Evolutionary conservation across 1,140 invertebrate species (phyloP).

Genomic region (Meteorus sp.): DNA sequence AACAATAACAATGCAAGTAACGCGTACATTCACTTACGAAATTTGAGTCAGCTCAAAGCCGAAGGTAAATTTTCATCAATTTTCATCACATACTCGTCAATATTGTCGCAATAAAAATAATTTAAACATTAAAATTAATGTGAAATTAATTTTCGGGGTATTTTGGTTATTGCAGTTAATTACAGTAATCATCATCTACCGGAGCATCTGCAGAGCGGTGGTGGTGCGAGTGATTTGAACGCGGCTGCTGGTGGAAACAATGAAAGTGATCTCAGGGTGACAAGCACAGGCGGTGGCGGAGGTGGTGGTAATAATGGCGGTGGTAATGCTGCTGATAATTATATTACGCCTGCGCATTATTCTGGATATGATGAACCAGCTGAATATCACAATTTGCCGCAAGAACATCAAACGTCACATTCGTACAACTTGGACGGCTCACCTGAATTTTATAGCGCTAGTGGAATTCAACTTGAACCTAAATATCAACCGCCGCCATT

Average conservation of each 20-base stretch:
- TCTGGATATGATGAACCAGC: conserved; percentile 65
- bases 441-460: conserved; percentile 73
- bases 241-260: too few species aligned
- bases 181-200: conserved; percentile 59
- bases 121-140: too few species aligned
- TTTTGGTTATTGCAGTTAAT: conserved; percentile 50
- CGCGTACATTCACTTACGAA: conserved; percentile 54
- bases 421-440: conserved; percentile 67
- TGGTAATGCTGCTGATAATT: conserved; percentile 45
- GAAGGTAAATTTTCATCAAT: conserved; percentile 46
- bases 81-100: conserved; percentile 6
- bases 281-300: too few species aligned
- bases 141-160: not conserved
- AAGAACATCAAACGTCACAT: conserved; percentile 60
- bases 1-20: conserved; percentile 52
- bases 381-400: conserved; percentile 72
- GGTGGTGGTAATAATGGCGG: conserved; percentile 45
- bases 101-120: too few species aligned
- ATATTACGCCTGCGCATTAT: conserved; percentile 58
- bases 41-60: conserved; percentile 55
- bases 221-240: too few species aligned
- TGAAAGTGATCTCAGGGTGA: too few species aligned
- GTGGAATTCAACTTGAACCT: conserved; percentile 64
- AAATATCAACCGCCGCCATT: conserved; percentile 70
- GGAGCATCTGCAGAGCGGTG: conserved; percentile 49